Conservation (phyloP, 92 coral and sea anemone species). For the Phenganax subtilis region DNA sequence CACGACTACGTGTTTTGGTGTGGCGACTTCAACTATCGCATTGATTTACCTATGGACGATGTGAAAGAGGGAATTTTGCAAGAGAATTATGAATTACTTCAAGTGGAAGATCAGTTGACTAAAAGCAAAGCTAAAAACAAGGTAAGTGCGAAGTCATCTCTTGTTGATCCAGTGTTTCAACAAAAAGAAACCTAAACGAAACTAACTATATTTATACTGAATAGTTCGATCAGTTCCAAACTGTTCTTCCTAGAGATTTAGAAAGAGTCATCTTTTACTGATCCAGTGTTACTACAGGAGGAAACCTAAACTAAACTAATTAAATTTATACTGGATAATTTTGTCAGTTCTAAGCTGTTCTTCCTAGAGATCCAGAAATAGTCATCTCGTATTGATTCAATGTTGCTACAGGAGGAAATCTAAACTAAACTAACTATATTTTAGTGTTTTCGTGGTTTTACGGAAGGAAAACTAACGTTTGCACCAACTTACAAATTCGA, state of each 20-base stretch:
- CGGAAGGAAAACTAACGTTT: slow-evolving; percentile 76
- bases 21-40: slow-evolving; percentile 96
- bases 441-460: slow-evolving; percentile 85
- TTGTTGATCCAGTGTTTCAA: no score
- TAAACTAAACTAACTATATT: background rate
- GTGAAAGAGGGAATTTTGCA: slow-evolving; percentile 78
- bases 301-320: no score
- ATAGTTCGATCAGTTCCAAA: no score
- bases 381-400: no score
- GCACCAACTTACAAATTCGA: slow-evolving; percentile 97
- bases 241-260: no score
- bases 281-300: no score
- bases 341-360: no score
- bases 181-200: no score
- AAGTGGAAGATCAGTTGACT: slow-evolving; percentile 70
- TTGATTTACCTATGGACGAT: slow-evolving; percentile 83
- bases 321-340: no score
- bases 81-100: slow-evolving; percentile 72
- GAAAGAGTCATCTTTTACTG: no score
- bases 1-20: slow-evolving; percentile 99
- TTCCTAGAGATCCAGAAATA: background rate
- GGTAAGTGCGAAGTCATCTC: slow-evolving; percentile 41
- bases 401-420: no score
- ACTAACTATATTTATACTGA: background rate
- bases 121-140: slow-evolving; percentile 66